Percentiles rank a stretch among this genome's conserved stretches.
phyloP scores from a whole-genome alignment of 1,140 invertebrate species.

The Apis dorsata region DNA sequence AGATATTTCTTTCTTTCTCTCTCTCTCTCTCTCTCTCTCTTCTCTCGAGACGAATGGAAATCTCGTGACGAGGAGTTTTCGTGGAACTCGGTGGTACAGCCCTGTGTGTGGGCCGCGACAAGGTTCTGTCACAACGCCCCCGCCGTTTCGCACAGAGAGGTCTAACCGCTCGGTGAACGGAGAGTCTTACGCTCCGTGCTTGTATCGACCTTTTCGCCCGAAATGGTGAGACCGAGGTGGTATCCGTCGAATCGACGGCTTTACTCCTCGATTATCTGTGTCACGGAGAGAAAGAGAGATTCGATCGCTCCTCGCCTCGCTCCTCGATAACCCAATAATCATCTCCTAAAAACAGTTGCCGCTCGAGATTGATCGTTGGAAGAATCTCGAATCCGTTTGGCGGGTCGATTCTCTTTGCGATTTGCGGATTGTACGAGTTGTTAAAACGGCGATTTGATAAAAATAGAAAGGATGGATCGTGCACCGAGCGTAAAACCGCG shows the following conservation, averaged over 20 bases:
- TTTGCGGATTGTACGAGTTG: not conserved
- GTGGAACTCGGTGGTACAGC: constrained; percentile 67
- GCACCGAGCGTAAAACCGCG: not conserved
- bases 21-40: too few relatives aligned
- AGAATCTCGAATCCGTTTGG: not conserved
- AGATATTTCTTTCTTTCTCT: not conserved
- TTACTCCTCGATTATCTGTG: constrained; percentile 53
- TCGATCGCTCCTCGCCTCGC: not conserved
- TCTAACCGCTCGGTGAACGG: constrained; percentile 66
- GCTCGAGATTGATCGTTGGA: not conserved
- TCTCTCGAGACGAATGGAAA: not conserved
- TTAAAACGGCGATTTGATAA: not conserved
- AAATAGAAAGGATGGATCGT: not conserved
- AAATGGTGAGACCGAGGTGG: constrained; percentile 69
- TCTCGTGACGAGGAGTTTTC: constrained; percentile 44
- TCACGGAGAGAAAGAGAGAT: not conserved
- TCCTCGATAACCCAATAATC: not conserved
- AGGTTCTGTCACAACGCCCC: constrained; percentile 76
- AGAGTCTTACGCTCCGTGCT: constrained; percentile 62
- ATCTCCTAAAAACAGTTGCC: not conserved
- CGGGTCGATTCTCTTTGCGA: not conserved
- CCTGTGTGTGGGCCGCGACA: constrained; percentile 76
- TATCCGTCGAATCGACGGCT: constrained; percentile 64
- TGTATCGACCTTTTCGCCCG: constrained; percentile 73
- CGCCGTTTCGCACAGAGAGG: constrained; percentile 61